Percentiles rank a stretch among this genome's conserved stretches.
Conservation (phyloP, 2,113 vertebrate species). For the Passer domesticus region DNA sequence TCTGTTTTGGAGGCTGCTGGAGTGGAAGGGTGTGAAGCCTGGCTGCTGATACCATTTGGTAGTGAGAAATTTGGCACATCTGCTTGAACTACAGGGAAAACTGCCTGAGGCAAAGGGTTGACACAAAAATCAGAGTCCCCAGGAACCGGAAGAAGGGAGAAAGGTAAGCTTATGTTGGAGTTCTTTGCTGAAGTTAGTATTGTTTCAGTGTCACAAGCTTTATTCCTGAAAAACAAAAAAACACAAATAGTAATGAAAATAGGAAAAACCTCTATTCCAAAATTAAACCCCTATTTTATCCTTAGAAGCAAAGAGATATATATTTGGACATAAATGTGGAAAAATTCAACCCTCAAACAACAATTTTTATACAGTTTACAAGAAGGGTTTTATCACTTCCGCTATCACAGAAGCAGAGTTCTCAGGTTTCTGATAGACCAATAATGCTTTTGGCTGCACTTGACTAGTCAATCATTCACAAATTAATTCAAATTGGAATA, state of each 20-base stretch:
- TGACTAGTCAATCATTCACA: not conserved
- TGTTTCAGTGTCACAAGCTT: not conserved
- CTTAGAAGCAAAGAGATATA: not conserved
- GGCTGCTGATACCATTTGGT: constrained; percentile 20
- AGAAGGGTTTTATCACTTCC: not conserved
- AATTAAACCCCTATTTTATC: not conserved
- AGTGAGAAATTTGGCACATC: constrained; percentile 39
- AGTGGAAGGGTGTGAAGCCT: not conserved
- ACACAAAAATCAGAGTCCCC: constrained; percentile 71
- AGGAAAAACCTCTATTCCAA: not conserved
- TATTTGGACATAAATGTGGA: not conserved
- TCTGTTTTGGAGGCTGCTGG: constrained; percentile 18
- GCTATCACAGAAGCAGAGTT: not conserved
- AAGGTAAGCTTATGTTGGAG: not conserved
- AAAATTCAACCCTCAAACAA: not conserved
- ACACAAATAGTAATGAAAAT: not conserved
- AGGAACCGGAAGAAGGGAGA: constrained; percentile 43
- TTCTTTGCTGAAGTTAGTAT: not conserved
- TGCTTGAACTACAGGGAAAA: constrained; percentile 31
- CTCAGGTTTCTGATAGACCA: not conserved
- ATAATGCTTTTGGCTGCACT: not conserved
- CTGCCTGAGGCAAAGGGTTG: constrained; percentile 43
- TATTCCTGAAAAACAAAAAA: constrained; percentile 25
- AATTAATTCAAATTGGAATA: not conserved
- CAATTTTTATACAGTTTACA: not conserved